phyloP scores from a whole-genome alignment of 2,113 vertebrate species.

The Hippocampus guttulatus region DNA sequence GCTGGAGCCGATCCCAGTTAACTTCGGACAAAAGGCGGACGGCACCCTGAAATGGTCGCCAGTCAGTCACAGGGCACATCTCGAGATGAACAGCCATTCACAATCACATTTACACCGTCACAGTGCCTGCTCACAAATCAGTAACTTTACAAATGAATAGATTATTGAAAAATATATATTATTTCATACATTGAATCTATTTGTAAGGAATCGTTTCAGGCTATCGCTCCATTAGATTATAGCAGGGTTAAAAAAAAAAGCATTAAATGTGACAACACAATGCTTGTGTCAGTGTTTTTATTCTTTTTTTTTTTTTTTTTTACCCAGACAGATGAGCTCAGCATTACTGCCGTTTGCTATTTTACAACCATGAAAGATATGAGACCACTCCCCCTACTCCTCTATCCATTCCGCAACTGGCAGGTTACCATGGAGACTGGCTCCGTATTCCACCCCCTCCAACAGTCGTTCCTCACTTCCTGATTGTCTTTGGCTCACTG shows the following conservation, averaged over 20 bases:
- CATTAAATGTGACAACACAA: constrained; percentile 11
- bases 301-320: constrained; percentile 15
- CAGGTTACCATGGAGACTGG: constrained; percentile 71
- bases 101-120: too few species aligned
- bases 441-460: constrained; percentile 40
- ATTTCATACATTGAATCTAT: too few species aligned
- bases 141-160: too few species aligned
- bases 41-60: too few species aligned
- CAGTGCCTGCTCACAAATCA: too few species aligned
- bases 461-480: constrained; percentile 48
- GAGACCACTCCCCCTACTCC: constrained; percentile 2
- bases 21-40: too few species aligned
- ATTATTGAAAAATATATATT: not conserved
- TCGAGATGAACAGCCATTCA: too few species aligned
- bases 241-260: not conserved
- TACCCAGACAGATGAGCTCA: constrained; percentile 27
- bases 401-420: constrained; percentile 18
- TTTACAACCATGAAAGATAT: constrained; percentile 35
- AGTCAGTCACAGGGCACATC: too few species aligned
- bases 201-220: too few species aligned
- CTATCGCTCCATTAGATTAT: not conserved
- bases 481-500: constrained; percentile 54
- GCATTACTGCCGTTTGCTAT: constrained; percentile 12
- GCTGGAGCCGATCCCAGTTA: too few species aligned
- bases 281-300: constrained; percentile 36